A percentile compares a stretch with the other conserved stretches of the same genome.
Conservation (phyloP, 2,888 invertebrate species). For the Athalia cordata region DNA sequence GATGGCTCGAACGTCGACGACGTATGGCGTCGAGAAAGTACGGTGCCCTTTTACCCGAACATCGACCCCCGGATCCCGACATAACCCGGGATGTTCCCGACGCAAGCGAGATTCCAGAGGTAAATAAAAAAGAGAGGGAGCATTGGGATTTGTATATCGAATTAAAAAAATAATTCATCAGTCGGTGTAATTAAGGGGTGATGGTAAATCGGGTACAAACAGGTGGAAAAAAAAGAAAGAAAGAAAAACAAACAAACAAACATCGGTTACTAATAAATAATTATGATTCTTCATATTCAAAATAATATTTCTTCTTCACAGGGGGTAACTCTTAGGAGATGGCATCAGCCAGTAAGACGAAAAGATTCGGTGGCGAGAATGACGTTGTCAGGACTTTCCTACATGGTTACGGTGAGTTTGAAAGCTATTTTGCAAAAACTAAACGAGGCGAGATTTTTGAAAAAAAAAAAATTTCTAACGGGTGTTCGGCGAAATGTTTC, state of each 20-base stretch:
- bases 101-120: slow-evolving; percentile 68
- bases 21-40: slow-evolving; percentile 85
- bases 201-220: too few relatives aligned
- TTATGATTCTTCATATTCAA: not conserved
- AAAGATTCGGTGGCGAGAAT: slow-evolving; percentile 90
- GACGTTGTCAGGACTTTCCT: slow-evolving; percentile 86
- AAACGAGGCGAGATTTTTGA: not conserved
- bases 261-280: slow-evolving; percentile 40
- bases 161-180: too few relatives aligned
- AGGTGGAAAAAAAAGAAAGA: slow-evolving; percentile 4
- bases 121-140: slow-evolving; percentile 43
- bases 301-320: slow-evolving; percentile 68
- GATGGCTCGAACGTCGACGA: slow-evolving; percentile 88
- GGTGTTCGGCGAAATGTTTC: not conserved
- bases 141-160: slow-evolving; percentile 17
- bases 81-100: slow-evolving; percentile 75
- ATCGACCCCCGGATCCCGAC: slow-evolving; percentile 78
- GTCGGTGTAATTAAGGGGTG: too few relatives aligned
- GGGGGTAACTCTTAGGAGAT: slow-evolving; percentile 74
- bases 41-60: slow-evolving; percentile 78
- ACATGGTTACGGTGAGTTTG: slow-evolving; percentile 85
- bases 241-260: not conserved
- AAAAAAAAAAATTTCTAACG: too few relatives aligned
- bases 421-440: not conserved
- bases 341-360: slow-evolving; percentile 75